Conservation (phyloP, 2,113 vertebrate genomes). For the Hypanus sabinus region DNA sequence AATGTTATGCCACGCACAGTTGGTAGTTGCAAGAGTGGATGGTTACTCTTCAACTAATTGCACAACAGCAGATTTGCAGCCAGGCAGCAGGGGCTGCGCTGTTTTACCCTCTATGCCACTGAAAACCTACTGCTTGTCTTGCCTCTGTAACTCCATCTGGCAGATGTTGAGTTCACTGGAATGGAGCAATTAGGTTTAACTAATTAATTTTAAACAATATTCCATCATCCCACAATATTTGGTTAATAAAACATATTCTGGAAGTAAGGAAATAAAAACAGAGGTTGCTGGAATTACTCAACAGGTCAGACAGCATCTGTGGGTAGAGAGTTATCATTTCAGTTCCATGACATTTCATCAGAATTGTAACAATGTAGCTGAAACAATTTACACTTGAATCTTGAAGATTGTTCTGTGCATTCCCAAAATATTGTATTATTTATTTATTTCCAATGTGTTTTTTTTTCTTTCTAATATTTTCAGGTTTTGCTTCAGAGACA, state of each 20-base stretch:
- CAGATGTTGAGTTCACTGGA: neutral
- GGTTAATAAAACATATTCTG: neutral
- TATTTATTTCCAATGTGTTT: neutral
- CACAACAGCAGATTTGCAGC: neutral
- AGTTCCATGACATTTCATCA: too few species aligned
- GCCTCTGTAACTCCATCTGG: neutral
- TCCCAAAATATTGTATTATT: neutral
- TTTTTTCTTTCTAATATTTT: neutral
- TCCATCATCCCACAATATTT: neutral
- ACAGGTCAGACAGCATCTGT: too few species aligned
- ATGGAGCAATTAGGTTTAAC: neutral
- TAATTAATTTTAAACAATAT: neutral
- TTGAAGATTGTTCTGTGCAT: neutral
- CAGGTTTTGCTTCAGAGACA: neutral
- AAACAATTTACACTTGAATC: neutral
- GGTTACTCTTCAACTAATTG: neutral
- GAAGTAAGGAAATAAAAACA: too few species aligned
- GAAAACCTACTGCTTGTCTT: neutral
- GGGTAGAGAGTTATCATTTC: neutral
- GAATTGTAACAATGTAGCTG: neutral
- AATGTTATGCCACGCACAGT: neutral
- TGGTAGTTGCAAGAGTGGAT: neutral
- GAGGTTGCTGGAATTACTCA: too few species aligned
- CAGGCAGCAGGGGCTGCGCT: neutral
- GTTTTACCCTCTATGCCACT: neutral